Evolutionary conservation across 2,113 vertebrate species (phyloP).

Genomic region (Plecturocebus donacophilus): DNA sequence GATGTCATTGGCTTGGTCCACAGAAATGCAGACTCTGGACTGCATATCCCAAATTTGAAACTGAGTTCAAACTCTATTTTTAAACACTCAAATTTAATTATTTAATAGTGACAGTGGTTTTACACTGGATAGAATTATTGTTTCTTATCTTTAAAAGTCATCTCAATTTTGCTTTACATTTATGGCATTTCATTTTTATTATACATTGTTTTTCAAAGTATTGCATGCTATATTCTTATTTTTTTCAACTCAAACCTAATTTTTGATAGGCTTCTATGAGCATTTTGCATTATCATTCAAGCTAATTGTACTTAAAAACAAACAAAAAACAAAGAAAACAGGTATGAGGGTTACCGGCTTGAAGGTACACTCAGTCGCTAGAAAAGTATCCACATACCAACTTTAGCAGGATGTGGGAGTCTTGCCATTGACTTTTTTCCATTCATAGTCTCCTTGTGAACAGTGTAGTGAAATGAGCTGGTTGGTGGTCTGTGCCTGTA

Average conservation of each 20-base stretch:
- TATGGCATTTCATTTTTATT: conserved; percentile 17
- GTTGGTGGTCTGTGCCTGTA: conserved; percentile 69
- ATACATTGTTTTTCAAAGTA: neutral
- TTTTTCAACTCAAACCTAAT: neutral
- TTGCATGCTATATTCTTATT: neutral
- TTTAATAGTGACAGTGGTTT: neutral
- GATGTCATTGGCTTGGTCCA: neutral
- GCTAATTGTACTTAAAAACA: neutral
- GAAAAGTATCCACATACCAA: neutral
- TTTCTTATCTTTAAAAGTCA: neutral
- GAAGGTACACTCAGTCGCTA: neutral
- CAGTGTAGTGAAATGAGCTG: conserved; percentile 30
- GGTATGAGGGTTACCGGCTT: neutral
- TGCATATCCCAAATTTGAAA: neutral
- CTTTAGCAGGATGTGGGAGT: conserved; percentile 47
- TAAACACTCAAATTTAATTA: neutral
- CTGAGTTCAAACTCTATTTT: neutral
- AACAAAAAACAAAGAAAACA: neutral
- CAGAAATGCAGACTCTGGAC: neutral
- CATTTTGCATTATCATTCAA: neutral
- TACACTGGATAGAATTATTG: neutral
- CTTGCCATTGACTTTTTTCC: conserved; percentile 54
- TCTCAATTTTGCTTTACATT: neutral
- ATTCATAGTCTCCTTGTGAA: conserved; percentile 64
- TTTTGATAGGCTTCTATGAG: neutral